These are phyloP conservation scores for Rhizomys pruinosus DNA, from an alignment of 2,113 vertebrate genomes.

Conservation along the genomic window DNA sequence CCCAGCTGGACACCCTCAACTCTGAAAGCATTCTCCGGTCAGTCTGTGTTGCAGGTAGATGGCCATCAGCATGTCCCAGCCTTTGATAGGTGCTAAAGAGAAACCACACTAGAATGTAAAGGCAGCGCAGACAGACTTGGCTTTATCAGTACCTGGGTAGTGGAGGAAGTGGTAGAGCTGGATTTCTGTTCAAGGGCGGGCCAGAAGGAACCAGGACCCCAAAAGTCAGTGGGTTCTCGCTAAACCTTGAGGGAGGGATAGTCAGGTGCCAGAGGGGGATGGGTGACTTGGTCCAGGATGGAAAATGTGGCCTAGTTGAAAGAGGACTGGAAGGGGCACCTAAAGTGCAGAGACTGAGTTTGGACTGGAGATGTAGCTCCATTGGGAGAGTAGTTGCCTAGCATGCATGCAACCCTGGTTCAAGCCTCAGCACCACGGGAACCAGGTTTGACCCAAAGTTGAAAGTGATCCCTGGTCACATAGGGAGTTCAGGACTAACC, in stretches of 20 bases:
- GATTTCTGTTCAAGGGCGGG: neutral
- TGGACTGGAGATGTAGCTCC: too few species aligned
- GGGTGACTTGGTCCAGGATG: neutral
- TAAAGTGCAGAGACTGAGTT: neutral
- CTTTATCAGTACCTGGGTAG: neutral
- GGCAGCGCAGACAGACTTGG: neutral
- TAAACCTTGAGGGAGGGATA: neutral
- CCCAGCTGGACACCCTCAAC: neutral
- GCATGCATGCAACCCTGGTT: neutral
- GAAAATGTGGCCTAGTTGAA: neutral
- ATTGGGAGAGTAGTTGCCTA: neutral
- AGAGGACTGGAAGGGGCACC: neutral
- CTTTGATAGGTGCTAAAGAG: neutral
- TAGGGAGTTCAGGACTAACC: neutral
- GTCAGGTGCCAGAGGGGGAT: neutral
- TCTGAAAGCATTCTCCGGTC: neutral
- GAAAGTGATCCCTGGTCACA: neutral
- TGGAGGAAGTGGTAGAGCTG: neutral
- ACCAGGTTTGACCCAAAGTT: neutral
- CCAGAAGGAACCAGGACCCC: too few species aligned
- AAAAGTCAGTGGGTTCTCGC: neutral
- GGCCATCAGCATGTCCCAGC: neutral
- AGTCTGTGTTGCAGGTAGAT: too few species aligned
- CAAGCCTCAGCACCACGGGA: neutral
- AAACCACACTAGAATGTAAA: neutral